Base-by-base conservation (phyloP, 1,140 invertebrate genomes). In the Eumaeus atala region DNA sequence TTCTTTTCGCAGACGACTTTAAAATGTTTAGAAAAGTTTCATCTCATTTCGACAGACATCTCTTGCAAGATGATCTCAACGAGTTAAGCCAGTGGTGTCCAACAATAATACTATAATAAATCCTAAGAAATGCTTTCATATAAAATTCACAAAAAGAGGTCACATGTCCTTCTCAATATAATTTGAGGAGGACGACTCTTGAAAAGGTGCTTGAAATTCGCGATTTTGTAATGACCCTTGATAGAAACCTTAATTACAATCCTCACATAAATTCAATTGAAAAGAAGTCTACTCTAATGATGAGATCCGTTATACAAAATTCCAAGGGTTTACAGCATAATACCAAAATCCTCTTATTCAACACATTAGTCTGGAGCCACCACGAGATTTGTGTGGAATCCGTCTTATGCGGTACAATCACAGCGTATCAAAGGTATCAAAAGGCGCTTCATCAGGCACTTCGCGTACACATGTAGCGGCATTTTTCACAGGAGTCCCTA, bases 91-190 rank as follows among this genome's bases (percentile, higher is more conserved):
- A 37, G 0, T 51, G 49, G 34, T 51, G 49, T 14, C 33, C 10
- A 3, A 6, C n/a, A 51, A 51, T 36, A 36, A 17, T 4, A 51
- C 37, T 33, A 1, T 5, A 4, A 16, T 51, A 9, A 51, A 51
- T 16, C 33, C 49, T 1, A 51, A 51, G 17, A 51, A 51, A 14
- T 51, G 47, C 14, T 48, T 48, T 28, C 21, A 48, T 11, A 48
- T 48, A 11, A 28, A 48, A 48, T 48, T 48, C 7, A 48, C 44
- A 3, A 48, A 48, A 48, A 48, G 21, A 21, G 21, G 16, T 18
- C 11, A 18, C 44, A 14, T 1, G 7, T 8, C 11, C 3, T 0
- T 10, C 11, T 11, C 9, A 17, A 18, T 1, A 18, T 18, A 11
- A 18, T 18, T n/a, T n/a, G n/a, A n/a, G n/a, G n/a, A n/a, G n/a